Evolutionary conservation across 2,888 invertebrate genomes (phyloP).

Genomic region (Bellardia bayeri): DNA sequence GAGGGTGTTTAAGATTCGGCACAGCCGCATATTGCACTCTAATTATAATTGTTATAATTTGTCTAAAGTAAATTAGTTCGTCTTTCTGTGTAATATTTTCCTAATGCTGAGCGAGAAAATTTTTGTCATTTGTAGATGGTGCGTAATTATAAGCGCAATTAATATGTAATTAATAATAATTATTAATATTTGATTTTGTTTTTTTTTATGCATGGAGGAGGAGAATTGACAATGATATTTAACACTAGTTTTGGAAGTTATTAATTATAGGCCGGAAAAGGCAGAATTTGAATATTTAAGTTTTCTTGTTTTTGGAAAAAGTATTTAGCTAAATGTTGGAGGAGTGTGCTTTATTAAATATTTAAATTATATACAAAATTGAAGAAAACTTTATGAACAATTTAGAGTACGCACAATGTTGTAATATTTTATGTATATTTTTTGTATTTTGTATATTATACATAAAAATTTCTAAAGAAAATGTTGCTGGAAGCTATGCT

Average conservation of each 20-base stretch:
- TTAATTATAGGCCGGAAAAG: background rate
- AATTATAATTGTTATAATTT: background rate
- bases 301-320: background rate
- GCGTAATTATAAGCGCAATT: conserved; percentile 29
- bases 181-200: conserved; percentile 1
- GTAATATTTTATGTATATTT: too few species aligned
- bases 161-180: conserved; percentile 46
- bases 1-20: too few species aligned
- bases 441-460: too few species aligned
- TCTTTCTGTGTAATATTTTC: background rate
- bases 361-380: too few species aligned
- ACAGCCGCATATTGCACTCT: too few species aligned
- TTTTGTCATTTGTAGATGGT: background rate
- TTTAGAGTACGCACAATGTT: too few species aligned
- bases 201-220: too few species aligned
- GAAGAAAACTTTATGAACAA: too few species aligned
- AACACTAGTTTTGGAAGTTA: background rate
- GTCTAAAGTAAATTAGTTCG: background rate
- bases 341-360: too few species aligned
- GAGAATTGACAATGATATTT: conserved; percentile 6
- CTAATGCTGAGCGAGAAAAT: background rate
- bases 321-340: background rate
- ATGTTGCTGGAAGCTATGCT: too few species aligned
- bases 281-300: background rate
- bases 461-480: too few species aligned